Evolutionary conservation across 2,888 invertebrate genomes (phyloP).

Genomic region (Perizoma flavofasciatum): DNA sequence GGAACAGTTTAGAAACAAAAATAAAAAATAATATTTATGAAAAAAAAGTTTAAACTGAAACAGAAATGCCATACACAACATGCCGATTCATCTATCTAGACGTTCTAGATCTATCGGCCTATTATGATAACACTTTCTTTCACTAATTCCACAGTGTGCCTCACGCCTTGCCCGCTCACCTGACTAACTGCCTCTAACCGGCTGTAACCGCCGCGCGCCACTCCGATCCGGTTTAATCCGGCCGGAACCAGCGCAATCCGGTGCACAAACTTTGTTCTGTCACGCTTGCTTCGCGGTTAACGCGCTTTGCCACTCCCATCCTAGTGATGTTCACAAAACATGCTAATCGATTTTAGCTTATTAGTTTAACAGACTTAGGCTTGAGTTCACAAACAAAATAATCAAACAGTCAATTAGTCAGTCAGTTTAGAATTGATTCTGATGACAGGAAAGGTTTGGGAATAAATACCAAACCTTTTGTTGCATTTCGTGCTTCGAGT

Average conservation of each 20-base stretch:
- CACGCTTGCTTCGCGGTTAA: slow-evolving; percentile 70
- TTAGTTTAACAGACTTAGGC: background rate
- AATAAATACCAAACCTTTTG: too few relatives aligned
- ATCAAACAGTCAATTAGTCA: too few relatives aligned
- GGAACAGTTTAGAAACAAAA: too few relatives aligned
- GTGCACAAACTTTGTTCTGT: slow-evolving; percentile 72
- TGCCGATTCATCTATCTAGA: too few relatives aligned
- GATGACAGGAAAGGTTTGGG: too few relatives aligned
- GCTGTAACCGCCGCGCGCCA: slow-evolving; percentile 53
- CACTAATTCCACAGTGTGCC: slow-evolving; percentile 16
- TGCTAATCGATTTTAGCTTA: slow-evolving; percentile 52
- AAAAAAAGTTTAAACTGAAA: too few relatives aligned
- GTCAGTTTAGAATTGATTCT: too few relatives aligned
- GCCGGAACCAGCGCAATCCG: slow-evolving; percentile 65
- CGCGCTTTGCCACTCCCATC: slow-evolving; percentile 61
- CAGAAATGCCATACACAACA: too few relatives aligned
- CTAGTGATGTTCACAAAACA: slow-evolving; percentile 49
- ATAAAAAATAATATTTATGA: too few relatives aligned
- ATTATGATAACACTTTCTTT: background rate
- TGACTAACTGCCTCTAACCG: slow-evolving; percentile 57
- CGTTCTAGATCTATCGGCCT: too few relatives aligned
- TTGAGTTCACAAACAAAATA: background rate
- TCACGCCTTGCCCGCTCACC: slow-evolving; percentile 34
- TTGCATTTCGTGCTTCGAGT: too few relatives aligned
- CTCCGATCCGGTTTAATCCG: slow-evolving; percentile 55